phyloP scores from a whole-genome alignment of 2,797 vertebrate species.

The Pseudopleuronectes americanus region DNA sequence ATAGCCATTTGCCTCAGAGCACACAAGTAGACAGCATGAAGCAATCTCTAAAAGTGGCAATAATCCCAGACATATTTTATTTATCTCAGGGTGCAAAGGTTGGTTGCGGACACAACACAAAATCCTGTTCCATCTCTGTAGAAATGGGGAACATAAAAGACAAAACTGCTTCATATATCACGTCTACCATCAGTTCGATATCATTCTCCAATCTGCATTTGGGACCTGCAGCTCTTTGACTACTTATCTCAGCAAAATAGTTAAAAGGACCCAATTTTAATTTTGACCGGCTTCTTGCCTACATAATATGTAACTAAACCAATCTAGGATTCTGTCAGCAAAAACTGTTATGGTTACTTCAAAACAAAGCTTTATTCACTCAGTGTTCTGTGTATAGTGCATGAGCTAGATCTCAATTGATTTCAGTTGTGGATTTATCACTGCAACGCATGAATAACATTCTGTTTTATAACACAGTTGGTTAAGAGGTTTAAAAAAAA shows the following conservation, averaged over 20 bases:
- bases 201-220: neutral
- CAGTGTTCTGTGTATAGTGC: neutral
- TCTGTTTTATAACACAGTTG: neutral
- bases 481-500: neutral
- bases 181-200: neutral
- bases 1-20: constrained; percentile 24
- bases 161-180: neutral
- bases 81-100: constrained; percentile 17
- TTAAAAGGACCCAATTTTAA: neutral
- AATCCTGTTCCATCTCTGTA: neutral
- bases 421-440: neutral
- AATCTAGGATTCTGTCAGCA: neutral
- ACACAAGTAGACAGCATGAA: constrained; percentile 21
- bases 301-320: too few species aligned
- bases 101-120: constrained; percentile 12
- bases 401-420: neutral
- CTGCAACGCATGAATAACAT: neutral
- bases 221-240: neutral
- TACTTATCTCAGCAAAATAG: neutral
- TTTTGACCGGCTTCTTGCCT: neutral
- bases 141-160: neutral
- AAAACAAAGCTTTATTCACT: neutral
- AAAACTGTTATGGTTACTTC: neutral
- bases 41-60: constrained; percentile 26
- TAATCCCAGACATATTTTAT: constrained; percentile 19